These are phyloP conservation scores for Lucilia sericata DNA, from an alignment of 1,140 invertebrate species.

Conservation along the genomic window DNA sequence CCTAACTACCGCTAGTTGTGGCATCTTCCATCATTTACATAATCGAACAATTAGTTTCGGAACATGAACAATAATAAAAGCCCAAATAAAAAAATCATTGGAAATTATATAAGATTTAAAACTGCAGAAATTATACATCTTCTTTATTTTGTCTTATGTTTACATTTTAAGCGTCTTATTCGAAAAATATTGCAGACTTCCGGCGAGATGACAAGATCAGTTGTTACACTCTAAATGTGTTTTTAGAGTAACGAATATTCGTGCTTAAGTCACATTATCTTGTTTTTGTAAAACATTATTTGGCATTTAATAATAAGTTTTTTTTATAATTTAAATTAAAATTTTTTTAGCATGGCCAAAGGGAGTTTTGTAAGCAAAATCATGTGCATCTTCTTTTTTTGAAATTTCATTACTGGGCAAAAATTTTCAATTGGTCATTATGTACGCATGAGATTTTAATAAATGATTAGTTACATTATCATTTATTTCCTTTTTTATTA, in stretches of 20 bases:
- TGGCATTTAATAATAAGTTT: neutral
- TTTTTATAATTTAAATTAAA: neutral
- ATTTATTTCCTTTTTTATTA: neutral
- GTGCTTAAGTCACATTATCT: neutral
- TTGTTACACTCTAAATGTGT: neutral
- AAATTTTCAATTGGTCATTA: neutral
- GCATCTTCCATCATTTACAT: conserved; percentile 9
- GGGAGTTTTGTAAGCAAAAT: neutral
- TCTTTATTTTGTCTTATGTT: neutral
- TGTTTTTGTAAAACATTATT: neutral
- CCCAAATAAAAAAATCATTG: neutral
- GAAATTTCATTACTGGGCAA: neutral
- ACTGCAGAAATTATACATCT: neutral
- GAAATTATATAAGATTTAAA: neutral
- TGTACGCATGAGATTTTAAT: conserved; percentile 4
- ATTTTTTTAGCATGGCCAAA: neutral
- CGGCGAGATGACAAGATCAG: neutral
- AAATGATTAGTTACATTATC: neutral
- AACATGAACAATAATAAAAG: neutral
- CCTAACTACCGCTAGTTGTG: neutral
- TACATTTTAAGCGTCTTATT: neutral
- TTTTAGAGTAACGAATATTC: neutral
- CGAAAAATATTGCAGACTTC: neutral
- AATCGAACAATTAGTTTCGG: conserved; percentile 20
- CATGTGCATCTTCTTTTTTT: neutral